These are phyloP conservation scores for Aphodius granarius DNA, from an alignment of 2,888 invertebrate species.

Conservation along the genomic window DNA sequence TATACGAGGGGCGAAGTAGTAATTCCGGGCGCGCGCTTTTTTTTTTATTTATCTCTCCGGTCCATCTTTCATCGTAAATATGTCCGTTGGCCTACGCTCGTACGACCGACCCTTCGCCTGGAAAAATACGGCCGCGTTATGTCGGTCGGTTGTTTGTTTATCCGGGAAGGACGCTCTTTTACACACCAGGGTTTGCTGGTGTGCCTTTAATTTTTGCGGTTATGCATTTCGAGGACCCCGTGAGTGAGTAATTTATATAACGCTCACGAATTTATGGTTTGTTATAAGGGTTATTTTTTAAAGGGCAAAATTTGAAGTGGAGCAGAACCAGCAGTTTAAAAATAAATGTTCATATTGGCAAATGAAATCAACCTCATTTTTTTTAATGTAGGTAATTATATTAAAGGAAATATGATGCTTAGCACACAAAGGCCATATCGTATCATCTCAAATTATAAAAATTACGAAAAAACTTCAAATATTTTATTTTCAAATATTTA, in stretches of 20 bases:
- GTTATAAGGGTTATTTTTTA: too few species aligned
- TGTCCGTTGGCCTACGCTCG: background rate
- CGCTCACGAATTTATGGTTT: background rate
- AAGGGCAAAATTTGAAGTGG: too few species aligned
- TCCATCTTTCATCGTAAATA: constrained; percentile 6
- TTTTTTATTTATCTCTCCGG: constrained; percentile 3
- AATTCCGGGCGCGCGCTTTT: background rate
- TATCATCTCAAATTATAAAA: too few species aligned
- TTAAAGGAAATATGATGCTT: too few species aligned
- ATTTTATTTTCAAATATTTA: background rate
- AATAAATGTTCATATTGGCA: too few species aligned
- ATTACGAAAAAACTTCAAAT: too few species aligned
- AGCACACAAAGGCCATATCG: too few species aligned
- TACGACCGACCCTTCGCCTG: background rate
- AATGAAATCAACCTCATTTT: too few species aligned
- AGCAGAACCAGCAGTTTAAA: too few species aligned
- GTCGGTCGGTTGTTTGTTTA: background rate
- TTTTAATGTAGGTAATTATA: too few species aligned
- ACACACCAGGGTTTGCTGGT: too few species aligned
- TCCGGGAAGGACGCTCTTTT: background rate
- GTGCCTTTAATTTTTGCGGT: background rate
- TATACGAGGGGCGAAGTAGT: background rate
- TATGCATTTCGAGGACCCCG: background rate
- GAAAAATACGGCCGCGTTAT: background rate
- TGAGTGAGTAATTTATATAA: background rate